Evolutionary conservation across 2,797 vertebrate species (phyloP), one percentile per base, ranked within the genome.

Genomic region (Cossypha polioptera): DNA sequence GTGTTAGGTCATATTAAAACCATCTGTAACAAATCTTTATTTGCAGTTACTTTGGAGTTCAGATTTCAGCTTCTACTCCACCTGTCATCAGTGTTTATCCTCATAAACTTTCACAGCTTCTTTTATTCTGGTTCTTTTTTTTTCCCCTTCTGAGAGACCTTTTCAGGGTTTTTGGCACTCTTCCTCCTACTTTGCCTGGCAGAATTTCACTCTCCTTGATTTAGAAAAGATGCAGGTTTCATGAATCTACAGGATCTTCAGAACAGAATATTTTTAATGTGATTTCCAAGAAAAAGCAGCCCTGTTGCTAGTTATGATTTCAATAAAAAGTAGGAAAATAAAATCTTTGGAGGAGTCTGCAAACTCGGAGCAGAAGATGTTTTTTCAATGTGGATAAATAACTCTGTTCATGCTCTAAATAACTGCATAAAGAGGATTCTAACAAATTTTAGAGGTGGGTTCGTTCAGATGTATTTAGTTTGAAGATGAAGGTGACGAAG

Each of bases 21-120:
- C 98, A 97, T 97, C 98, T 98, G 98, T 97, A 96, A 92, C 80
- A 92, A 96, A 97, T 98, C 98, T 98, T 97, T 91, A 95, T 95
- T 95, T 97, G 96, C 97, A 92, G 97, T 95, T 96, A 97, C 97
- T 97, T 94, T 91, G 78, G 88, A 93, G 97, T 94, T 98, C 96
- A 40, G 31, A 85, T 97, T 97, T 98, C 98, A 96, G 93, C 95
- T 94, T 75, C 97, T 94, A 88, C 94, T 96, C 96, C 97, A 97
- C 97, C 97, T 97, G 98, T 97, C 98, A 97, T 76, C 97, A 63
- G 61, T 92, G 96, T 96, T 97, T 97, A 97, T 96, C 96, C 97
- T 96, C 93, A 74, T 82, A 94, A 91, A 91, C 79, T 48, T 94
- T 95, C 96, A 94, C 96, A 92, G 92, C 96, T 96, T 96, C 94